Evolutionary conservation across 2,888 invertebrate genomes (phyloP).

Genomic region (Branchipolynoe longqiensis): DNA sequence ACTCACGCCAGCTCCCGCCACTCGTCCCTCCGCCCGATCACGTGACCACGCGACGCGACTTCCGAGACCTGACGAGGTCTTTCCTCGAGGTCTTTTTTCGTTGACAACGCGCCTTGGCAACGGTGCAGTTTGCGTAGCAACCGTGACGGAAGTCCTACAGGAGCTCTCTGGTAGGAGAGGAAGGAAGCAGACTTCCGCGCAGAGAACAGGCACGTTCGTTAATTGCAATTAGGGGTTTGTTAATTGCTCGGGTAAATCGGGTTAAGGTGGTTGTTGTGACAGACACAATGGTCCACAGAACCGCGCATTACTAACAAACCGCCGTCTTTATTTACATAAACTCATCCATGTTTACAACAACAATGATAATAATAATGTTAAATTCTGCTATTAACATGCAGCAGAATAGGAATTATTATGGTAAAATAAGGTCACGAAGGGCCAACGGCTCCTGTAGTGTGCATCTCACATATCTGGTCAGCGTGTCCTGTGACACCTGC

Average conservation of each 20-base stretch:
- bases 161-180: conserved; percentile 2
- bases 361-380: no score
- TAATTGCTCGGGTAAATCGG: conserved; percentile 37
- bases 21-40: background rate
- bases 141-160: conserved; percentile 44
- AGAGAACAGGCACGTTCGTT: background rate
- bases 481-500: no score
- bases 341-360: no score
- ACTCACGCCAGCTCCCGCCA: background rate
- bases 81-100: background rate
- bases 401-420: no score
- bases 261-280: conserved; percentile 29
- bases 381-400: no score
- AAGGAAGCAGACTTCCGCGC: conserved; percentile 23
- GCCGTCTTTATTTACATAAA: no score
- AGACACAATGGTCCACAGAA: no score
- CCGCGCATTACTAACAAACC: no score
- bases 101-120: background rate
- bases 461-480: no score
- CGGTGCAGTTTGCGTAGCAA: conserved; percentile 25
- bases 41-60: background rate
- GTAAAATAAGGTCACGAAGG: no score
- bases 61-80: conserved; percentile 11
- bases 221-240: conserved; percentile 45
- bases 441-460: no score